A percentile compares a stretch with the other conserved stretches of the same genome.
Conservation (phyloP, 2,113 vertebrate genomes). For the Oreochromis aureus region DNA sequence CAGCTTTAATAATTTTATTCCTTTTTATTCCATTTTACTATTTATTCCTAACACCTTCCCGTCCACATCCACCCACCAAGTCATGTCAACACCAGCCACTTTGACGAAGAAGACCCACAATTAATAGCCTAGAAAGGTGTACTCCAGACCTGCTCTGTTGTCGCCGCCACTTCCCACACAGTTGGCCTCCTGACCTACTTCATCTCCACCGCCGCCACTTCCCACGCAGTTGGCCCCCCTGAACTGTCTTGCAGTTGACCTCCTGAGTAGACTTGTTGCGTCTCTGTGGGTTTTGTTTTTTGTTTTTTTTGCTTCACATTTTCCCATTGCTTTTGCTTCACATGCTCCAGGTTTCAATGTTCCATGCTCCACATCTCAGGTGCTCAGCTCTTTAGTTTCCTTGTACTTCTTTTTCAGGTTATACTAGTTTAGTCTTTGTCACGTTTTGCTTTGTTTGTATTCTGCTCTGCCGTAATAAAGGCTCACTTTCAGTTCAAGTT, state of each 20-base stretch:
- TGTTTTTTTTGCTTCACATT: background rate
- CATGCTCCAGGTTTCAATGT: background rate
- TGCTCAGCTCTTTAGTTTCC: background rate
- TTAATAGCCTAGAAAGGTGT: background rate
- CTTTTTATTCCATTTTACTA: background rate
- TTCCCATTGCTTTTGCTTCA: background rate
- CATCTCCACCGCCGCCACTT: background rate
- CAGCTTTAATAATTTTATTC: background rate
- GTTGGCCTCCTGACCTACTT: background rate
- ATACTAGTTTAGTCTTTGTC: background rate
- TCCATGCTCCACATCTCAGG: background rate
- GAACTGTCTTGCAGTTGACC: background rate
- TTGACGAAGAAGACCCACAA: background rate
- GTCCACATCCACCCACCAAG: background rate
- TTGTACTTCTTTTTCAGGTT: background rate
- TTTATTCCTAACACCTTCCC: background rate
- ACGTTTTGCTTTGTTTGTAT: background rate
- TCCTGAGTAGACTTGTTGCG: background rate
- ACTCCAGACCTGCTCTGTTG: background rate
- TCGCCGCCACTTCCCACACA: background rate
- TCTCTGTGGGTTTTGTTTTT: background rate
- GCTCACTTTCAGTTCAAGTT: background rate
- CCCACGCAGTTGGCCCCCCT: background rate
- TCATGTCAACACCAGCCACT: background rate
- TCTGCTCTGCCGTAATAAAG: fast-evolving